Evolutionary conservation across 2,888 invertebrate genomes (phyloP).

Genomic region (Sericinus montela): DNA sequence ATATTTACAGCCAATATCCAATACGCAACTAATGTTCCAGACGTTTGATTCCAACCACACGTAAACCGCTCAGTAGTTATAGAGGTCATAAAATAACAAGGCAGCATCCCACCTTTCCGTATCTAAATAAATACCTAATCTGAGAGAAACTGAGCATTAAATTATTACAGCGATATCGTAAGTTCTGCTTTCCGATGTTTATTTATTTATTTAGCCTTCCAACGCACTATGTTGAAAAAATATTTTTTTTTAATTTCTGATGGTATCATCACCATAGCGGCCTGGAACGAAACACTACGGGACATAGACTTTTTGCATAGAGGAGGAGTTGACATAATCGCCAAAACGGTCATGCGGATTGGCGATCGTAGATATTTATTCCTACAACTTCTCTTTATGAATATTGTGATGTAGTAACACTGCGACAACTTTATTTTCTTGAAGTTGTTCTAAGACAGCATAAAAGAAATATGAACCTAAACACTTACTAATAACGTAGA

Average conservation of each 20-base stretch:
- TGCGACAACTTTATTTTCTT: too few species aligned
- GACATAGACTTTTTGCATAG: too few species aligned
- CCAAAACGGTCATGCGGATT: too few species aligned
- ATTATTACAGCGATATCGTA: slow-evolving; percentile 67
- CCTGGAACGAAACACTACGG: too few species aligned
- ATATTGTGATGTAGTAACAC: too few species aligned
- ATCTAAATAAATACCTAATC: slow-evolving; percentile 67
- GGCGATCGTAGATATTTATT: too few species aligned
- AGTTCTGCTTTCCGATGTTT: slow-evolving; percentile 63
- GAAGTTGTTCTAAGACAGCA: too few species aligned
- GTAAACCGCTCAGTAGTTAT: slow-evolving; percentile 21
- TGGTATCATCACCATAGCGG: too few species aligned
- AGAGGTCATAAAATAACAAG: slow-evolving; percentile 11
- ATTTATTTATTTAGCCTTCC: slow-evolving; percentile 59
- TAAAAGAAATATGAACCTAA: too few species aligned
- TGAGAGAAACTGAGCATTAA: slow-evolving; percentile 47
- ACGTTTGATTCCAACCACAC: slow-evolving; percentile 11
- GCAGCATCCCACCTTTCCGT: slow-evolving; percentile 25
- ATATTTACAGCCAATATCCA: slow-evolving; percentile 5
- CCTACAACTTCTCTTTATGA: too few species aligned
- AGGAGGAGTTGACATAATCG: too few species aligned
- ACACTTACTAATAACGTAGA: too few species aligned
- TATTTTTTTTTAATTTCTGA: slow-evolving; percentile 8
- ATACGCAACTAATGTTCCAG: slow-evolving; percentile 11
- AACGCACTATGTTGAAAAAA: slow-evolving; percentile 36